Evolutionary conservation across 2,797 vertebrate genomes (phyloP).

Genomic region (Megalops cyprinoides): DNA sequence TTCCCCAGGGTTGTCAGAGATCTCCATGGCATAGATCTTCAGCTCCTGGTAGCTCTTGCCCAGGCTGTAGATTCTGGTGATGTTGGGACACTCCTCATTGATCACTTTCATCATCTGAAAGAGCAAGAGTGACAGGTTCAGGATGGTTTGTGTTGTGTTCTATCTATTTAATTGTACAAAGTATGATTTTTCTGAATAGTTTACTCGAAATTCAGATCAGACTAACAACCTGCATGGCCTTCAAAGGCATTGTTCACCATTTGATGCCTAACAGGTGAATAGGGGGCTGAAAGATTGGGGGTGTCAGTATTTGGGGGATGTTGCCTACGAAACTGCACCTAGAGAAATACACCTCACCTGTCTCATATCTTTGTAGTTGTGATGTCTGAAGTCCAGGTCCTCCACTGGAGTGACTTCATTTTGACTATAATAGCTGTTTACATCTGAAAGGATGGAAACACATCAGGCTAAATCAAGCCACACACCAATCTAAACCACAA

Average conservation of each 20-base stretch:
- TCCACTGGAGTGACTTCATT: slow-evolving; percentile 85
- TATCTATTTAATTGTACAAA: neutral
- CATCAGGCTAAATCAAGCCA: neutral
- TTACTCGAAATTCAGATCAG: neutral
- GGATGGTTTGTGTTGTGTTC: neutral
- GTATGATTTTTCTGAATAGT: neutral
- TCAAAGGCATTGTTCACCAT: neutral
- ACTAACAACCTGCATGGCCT: neutral
- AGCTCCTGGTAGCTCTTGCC: slow-evolving; percentile 90
- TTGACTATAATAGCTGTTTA: slow-evolving; percentile 61
- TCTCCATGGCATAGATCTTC: slow-evolving; percentile 98
- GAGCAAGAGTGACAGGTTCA: neutral
- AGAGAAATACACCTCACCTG: too few species aligned
- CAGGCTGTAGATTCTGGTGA: slow-evolving; percentile 95
- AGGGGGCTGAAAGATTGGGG: neutral
- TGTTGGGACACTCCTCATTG: slow-evolving; percentile 92
- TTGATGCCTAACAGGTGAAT: neutral
- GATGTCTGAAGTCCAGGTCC: slow-evolving; percentile 91
- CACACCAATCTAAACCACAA: too few species aligned
- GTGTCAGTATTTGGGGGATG: too few species aligned
- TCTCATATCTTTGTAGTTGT: slow-evolving; percentile 98
- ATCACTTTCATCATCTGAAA: slow-evolving; percentile 47
- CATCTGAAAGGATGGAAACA: neutral
- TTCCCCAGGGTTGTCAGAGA: slow-evolving; percentile 93
- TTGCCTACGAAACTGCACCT: too few species aligned